phyloP scores from a whole-genome alignment of 2,888 invertebrate species.

The Drosophila lutescens region DNA sequence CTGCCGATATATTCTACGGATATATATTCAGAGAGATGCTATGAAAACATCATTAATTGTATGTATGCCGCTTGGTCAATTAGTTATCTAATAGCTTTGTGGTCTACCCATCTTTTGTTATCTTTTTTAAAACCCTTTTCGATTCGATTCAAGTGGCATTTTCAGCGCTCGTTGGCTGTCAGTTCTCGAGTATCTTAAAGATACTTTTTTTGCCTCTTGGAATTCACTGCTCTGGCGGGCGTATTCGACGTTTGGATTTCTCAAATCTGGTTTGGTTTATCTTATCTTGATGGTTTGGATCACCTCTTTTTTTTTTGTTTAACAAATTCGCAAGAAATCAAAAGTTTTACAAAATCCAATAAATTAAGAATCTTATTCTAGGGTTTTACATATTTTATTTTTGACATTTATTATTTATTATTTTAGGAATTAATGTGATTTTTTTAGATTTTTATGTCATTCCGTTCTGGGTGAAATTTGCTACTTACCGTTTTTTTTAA shows the following conservation, averaged over 20 bases:
- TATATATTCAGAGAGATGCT: constrained; percentile 1
- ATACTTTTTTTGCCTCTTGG: constrained; percentile 44
- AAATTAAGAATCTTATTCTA: too few species aligned
- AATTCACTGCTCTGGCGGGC: constrained; percentile 30
- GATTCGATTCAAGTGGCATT: constrained; percentile 61
- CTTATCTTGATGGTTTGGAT: constrained; percentile 9
- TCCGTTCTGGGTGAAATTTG: too few species aligned
- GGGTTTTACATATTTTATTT: too few species aligned
- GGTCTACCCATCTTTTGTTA: constrained; percentile 23
- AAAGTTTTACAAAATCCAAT: too few species aligned
- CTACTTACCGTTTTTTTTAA: too few species aligned
- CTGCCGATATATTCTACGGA: not conserved
- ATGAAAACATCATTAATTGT: constrained; percentile 65
- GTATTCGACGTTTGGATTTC: constrained; percentile 4
- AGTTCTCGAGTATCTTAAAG: constrained; percentile 51
- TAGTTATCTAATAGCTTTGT: constrained; percentile 72
- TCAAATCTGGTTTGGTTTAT: constrained; percentile 10
- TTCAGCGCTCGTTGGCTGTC: constrained; percentile 55
- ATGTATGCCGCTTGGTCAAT: constrained; percentile 63
- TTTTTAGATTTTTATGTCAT: too few species aligned
- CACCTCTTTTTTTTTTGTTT: not conserved
- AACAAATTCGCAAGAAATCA: not conserved
- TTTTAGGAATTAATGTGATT: too few species aligned
- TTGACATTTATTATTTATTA: too few species aligned
- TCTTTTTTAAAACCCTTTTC: constrained; percentile 21